These are phyloP conservation scores for Neopipo cinnamomea DNA, from an alignment of 2,113 vertebrate genomes.

Conservation along the genomic window DNA sequence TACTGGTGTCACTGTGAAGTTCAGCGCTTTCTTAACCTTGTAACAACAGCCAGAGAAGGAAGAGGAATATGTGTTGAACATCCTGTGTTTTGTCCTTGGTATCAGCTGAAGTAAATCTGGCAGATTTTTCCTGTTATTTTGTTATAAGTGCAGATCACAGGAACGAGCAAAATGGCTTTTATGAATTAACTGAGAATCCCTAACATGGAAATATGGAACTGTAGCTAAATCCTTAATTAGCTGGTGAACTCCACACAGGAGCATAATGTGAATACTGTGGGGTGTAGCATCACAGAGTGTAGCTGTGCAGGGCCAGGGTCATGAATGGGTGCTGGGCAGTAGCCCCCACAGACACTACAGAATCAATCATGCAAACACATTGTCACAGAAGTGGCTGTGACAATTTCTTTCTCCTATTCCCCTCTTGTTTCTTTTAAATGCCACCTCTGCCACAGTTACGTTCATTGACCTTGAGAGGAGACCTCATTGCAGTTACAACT, in stretches of 20 bases:
- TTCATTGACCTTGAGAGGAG: neutral
- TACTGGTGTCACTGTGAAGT: conserved; percentile 41
- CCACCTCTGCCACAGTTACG: neutral
- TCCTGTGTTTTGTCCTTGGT: conserved; percentile 79
- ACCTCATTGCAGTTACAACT: neutral
- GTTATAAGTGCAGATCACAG: conserved; percentile 62
- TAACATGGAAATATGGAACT: neutral
- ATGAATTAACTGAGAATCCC: conserved; percentile 51
- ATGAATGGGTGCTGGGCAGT: rapidly evolving
- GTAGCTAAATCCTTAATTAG: neutral
- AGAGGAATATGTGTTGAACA: conserved; percentile 69
- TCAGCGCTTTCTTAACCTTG: conserved; percentile 60
- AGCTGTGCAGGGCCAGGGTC: neutral
- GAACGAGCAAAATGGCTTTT: conserved; percentile 57
- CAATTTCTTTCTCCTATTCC: neutral
- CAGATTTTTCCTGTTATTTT: conserved; percentile 94
- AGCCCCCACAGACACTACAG: neutral
- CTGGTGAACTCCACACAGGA: neutral
- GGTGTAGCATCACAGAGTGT: neutral
- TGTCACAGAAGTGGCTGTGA: neutral
- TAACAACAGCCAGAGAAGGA: conserved; percentile 56
- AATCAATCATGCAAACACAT: rapidly evolving
- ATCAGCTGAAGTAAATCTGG: conserved; percentile 76
- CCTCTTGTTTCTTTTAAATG: neutral
- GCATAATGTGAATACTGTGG: neutral